These are phyloP conservation scores for Esox niger DNA, from an alignment of 2,113 vertebrate genomes.

Conservation along the genomic window DNA sequence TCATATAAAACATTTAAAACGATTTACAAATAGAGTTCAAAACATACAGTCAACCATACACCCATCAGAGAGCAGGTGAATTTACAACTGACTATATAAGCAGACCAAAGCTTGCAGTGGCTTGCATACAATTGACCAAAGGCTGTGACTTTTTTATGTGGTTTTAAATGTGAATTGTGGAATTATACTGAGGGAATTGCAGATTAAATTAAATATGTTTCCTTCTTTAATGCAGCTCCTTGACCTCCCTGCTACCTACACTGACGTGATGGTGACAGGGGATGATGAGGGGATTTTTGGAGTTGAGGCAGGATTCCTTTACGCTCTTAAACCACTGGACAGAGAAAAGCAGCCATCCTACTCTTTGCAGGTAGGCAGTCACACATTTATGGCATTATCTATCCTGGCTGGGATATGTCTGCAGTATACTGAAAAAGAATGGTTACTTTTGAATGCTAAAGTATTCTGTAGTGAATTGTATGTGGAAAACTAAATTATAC, in stretches of 20 bases:
- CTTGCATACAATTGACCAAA: neutral
- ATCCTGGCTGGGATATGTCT: too few relatives aligned
- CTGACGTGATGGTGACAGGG: slow-evolving; percentile 64
- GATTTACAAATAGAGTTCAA: neutral
- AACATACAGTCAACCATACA: neutral
- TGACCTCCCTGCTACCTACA: slow-evolving; percentile 62
- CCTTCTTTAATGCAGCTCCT: slow-evolving; percentile 52
- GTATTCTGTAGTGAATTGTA: too few relatives aligned
- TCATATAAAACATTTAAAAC: neutral
- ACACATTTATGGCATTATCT: too few relatives aligned
- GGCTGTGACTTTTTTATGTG: slow-evolving; percentile 3
- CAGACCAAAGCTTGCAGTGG: neutral
- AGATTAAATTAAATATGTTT: neutral
- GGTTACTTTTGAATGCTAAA: too few relatives aligned
- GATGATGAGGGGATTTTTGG: slow-evolving; percentile 76
- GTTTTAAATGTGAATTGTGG: neutral
- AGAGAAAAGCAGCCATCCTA: slow-evolving; percentile 80
- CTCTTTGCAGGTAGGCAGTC: slow-evolving; percentile 68
- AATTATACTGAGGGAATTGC: neutral
- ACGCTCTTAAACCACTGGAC: slow-evolving; percentile 76
- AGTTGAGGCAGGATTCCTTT: slow-evolving; percentile 78
- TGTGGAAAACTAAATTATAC: too few relatives aligned
- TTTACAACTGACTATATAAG: neutral
- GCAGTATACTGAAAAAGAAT: too few relatives aligned
- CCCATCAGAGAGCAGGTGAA: neutral